Evolutionary conservation across 2,113 vertebrate genomes (phyloP), one percentile per base, ranked within the genome.

Genomic region (Meles meles): DNA sequence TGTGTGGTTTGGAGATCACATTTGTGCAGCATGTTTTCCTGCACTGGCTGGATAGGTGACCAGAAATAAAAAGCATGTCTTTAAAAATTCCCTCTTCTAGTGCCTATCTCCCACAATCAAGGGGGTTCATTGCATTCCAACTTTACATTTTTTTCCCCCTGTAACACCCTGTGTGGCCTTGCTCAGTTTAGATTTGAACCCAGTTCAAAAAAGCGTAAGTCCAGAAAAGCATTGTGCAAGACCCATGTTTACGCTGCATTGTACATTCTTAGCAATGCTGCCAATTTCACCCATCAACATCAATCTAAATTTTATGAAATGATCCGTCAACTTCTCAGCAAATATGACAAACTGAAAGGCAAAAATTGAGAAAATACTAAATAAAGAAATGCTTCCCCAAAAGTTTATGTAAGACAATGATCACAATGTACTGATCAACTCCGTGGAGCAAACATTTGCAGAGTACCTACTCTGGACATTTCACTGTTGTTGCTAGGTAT

Each of bases 171-270:
- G 98, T 99, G 98, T 98, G 98, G 98, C 98, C 98, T 97, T 97
- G 87, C 96, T 98, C 96, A 98, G 97, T 98, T 99, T 99, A 98
- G 97, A 98, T 98, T 98, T 98, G 98, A 98, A 97, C 44, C 90
- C 79, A 96, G 71, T 98, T 98, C 97, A 98, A 98, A 98, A 98
- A 97, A 98, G 88, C 81, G 57, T 49, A 96, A 97, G 97, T 98
- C 98, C 97, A 97, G 97, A 65, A 98, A 98, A 97, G 61, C 95
- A 98, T 98, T 98, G 98, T 92, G 88, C 96, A 99, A 98, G 98
- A 98, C 80, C 86, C 47, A 42, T 98, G 98, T 98, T 99, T 98
- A 98, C 6, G 67, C 71, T 95, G 96, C 5, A n/a, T 88, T 39
- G 90, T 98, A 44, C 86, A 86, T 95, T 96, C 95, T 98, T 72